Conservation (phyloP, 2,888 invertebrate species). For the Ennomos fuscantarius region DNA sequence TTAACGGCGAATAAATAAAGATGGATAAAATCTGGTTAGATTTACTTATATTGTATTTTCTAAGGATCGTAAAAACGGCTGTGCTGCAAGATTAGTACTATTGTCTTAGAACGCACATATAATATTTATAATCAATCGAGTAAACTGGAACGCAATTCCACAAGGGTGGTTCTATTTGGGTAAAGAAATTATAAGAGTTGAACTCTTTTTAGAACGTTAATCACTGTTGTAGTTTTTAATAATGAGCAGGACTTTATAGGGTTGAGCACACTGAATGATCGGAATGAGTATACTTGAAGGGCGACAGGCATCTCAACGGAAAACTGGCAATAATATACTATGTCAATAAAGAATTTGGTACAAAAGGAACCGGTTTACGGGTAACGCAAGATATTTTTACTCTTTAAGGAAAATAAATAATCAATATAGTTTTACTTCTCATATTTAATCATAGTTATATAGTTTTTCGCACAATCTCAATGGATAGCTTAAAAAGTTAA, state of each 20-base stretch:
- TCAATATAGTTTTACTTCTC: constrained; percentile 6
- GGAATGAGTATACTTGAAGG: constrained; percentile 1
- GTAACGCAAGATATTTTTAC: constrained; percentile 9
- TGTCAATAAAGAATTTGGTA: not conserved
- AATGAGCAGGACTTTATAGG: constrained; percentile 16
- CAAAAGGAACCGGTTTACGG: constrained; percentile 9
- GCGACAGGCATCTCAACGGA: constrained; percentile 3
- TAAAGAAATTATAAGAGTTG: constrained; percentile 9
- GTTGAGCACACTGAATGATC: constrained; percentile 6
- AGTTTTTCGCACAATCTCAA: constrained; percentile 10
- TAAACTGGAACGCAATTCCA: constrained; percentile 29
- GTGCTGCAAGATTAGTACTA: constrained; percentile 7
- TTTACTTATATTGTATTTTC: not conserved
- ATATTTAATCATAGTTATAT: not conserved
- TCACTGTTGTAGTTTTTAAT: constrained; percentile 13
- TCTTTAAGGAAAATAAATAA: not conserved
- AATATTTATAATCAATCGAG: constrained; percentile 7
- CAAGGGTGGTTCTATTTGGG: constrained; percentile 3
- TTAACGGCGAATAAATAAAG: not conserved
- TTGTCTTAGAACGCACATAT: not conserved
- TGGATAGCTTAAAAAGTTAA: constrained; percentile 2
- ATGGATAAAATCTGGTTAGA: not conserved
- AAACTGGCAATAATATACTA: not conserved
- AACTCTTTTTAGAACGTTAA: constrained; percentile 15
- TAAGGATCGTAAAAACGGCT: not conserved